A percentile compares a stretch with the other conserved stretches of the same genome.
phyloP scores from a whole-genome alignment of 2,113 vertebrate genomes.

The Aspiorhynchus laticeps region DNA sequence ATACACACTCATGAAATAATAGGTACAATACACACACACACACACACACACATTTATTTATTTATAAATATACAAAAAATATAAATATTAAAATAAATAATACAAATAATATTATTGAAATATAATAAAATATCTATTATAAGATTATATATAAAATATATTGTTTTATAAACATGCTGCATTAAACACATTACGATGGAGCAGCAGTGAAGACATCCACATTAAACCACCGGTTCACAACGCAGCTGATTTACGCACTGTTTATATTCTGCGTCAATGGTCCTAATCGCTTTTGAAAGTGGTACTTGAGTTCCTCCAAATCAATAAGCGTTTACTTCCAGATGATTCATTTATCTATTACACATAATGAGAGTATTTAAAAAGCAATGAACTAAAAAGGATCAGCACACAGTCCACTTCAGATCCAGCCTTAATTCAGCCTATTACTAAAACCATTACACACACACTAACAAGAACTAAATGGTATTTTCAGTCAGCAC shows the following conservation, averaged over 20 bases:
- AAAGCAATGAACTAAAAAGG: slow-evolving; percentile 1
- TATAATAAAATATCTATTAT: too few relatives aligned
- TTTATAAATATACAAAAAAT: too few relatives aligned
- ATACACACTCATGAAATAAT: too few relatives aligned
- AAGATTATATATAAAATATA: too few relatives aligned
- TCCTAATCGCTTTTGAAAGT: not conserved
- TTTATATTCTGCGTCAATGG: not conserved
- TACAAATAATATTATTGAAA: too few relatives aligned
- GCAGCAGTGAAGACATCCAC: not conserved
- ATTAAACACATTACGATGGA: not conserved
- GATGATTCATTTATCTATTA: slow-evolving; percentile 23
- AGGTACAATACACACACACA: too few relatives aligned
- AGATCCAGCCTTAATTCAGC: slow-evolving; percentile 1
- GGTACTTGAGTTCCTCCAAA: not conserved
- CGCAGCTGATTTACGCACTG: not conserved
- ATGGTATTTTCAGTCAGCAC: not conserved
- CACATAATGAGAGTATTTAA: slow-evolving; percentile 48
- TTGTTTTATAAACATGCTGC: too few relatives aligned
- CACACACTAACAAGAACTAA: not conserved
- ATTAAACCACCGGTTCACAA: not conserved
- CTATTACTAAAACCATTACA: slow-evolving; percentile 10
- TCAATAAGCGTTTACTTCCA: not conserved
- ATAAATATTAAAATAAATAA: too few relatives aligned
- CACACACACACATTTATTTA: too few relatives aligned
- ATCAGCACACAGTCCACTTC: not conserved